Percentiles rank a stretch among this genome's conserved stretches.
These are phyloP conservation scores for Melanocharis versteri DNA, from an alignment of 2,113 vertebrate species.

Conservation along the genomic window DNA sequence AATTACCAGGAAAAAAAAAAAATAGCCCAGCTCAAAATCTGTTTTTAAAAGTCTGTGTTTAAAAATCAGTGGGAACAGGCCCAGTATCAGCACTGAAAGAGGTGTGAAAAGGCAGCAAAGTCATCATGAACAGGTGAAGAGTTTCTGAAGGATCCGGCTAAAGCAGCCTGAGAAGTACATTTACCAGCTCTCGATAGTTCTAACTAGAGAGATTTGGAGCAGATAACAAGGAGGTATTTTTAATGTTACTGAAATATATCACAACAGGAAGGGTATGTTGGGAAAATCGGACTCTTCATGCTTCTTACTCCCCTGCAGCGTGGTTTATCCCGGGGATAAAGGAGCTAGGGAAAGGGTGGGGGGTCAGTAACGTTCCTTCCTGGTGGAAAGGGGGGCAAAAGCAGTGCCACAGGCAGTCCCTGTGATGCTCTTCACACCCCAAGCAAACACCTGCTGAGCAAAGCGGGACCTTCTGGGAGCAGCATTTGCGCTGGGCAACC, in stretches of 20 bases:
- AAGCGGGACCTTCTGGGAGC: background rate
- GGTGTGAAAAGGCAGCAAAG: background rate
- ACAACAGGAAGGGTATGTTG: background rate
- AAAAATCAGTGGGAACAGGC: background rate
- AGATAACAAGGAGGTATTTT: background rate
- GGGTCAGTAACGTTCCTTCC: background rate
- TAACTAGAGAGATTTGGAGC: background rate
- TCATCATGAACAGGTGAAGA: background rate
- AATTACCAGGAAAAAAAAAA: background rate
- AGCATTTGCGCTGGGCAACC: background rate
- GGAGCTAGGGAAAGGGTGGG: accelerated
- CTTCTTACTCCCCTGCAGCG: background rate
- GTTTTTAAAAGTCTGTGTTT: background rate
- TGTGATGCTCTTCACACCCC: background rate
- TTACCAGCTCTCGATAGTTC: background rate
- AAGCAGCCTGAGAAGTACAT: background rate
- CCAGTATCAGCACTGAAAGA: background rate
- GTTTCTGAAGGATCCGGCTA: background rate
- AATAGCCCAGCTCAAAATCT: background rate
- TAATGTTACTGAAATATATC: background rate
- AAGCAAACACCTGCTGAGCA: background rate
- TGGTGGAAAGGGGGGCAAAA: background rate
- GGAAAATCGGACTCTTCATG: background rate
- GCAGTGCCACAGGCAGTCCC: background rate
- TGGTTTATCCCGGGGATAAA: background rate